phyloP scores from a whole-genome alignment of 1,140 invertebrate species.

The Ceratina calcarata region DNA sequence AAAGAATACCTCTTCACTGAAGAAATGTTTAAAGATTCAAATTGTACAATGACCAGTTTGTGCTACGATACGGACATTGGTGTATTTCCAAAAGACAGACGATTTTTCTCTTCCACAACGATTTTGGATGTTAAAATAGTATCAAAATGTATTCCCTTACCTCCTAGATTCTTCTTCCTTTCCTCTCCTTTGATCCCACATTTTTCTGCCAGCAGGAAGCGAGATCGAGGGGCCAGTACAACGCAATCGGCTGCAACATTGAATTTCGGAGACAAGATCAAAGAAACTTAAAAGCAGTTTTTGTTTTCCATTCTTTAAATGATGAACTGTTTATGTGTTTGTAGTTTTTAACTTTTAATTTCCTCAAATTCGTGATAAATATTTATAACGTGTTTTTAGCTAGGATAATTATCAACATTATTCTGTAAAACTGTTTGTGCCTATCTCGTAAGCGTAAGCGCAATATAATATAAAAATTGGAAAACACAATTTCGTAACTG shows the following conservation, averaged over 20 bases:
- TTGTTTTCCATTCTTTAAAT: constrained; percentile 1
- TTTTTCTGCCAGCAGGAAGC: constrained; percentile 50
- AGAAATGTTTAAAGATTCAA: constrained; percentile 27
- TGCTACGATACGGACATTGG: constrained; percentile 34
- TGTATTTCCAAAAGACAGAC: constrained; percentile 41
- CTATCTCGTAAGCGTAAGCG: not conserved
- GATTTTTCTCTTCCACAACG: constrained; percentile 31
- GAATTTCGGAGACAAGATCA: constrained; percentile 30
- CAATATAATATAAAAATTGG: not conserved
- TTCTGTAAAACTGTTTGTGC: not conserved
- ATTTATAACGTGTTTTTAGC: not conserved
- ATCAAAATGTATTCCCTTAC: constrained; percentile 36
- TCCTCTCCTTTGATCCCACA: constrained; percentile 12
- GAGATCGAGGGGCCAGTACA: not conserved
- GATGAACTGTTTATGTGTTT: constrained; percentile 3
- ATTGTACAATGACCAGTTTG: constrained; percentile 34
- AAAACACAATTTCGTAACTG: constrained; percentile 6
- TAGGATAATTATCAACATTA: not conserved
- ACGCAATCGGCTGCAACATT: not conserved
- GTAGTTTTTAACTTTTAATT: not conserved
- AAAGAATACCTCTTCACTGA: constrained; percentile 9
- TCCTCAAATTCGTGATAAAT: not conserved
- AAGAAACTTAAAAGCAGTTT: constrained; percentile 48
- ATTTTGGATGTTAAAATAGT: constrained; percentile 39
- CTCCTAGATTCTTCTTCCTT: constrained; percentile 27